These are phyloP conservation scores for Frankliniella fusca DNA, from an alignment of 2,888 invertebrate species.

Conservation along the genomic window DNA sequence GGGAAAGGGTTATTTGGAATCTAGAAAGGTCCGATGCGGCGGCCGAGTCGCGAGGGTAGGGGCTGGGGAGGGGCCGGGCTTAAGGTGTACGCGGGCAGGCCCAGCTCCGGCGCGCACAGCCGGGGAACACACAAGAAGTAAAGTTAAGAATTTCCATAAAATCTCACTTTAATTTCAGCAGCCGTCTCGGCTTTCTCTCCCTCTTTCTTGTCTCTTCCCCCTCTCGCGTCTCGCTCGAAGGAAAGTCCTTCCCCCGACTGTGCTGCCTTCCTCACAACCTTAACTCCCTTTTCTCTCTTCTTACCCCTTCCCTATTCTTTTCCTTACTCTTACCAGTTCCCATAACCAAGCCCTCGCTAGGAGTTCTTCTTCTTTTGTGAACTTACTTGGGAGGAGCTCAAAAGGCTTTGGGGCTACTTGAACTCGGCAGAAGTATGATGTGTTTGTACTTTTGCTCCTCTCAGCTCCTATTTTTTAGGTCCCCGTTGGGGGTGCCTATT, in stretches of 20 bases:
- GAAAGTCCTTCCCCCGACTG: too few species aligned
- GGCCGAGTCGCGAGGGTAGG: background rate
- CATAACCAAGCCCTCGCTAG: background rate
- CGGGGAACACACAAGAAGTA: constrained; percentile 12
- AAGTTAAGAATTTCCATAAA: constrained; percentile 27
- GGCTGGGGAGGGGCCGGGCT: background rate
- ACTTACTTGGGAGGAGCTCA: too few species aligned
- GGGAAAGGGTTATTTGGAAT: background rate
- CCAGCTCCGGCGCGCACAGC: background rate
- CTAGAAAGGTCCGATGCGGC: too few species aligned
- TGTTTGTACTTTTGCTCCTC: background rate
- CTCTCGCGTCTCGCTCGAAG: too few species aligned
- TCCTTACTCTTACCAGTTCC: background rate
- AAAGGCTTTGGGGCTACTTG: too few species aligned
- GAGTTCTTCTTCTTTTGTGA: too few species aligned
- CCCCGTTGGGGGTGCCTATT: too few species aligned
- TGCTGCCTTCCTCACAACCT: background rate
- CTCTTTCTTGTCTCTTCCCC: background rate
- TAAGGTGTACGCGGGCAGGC: background rate
- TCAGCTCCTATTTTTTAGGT: background rate
- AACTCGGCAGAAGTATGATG: too few species aligned
- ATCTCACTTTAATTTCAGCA: constrained; percentile 26
- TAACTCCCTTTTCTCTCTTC: background rate
- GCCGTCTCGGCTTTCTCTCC: background rate
- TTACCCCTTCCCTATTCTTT: background rate